Evolutionary conservation across 2,797 vertebrate species (phyloP).

Genomic region (Salarias fasciatus): DNA sequence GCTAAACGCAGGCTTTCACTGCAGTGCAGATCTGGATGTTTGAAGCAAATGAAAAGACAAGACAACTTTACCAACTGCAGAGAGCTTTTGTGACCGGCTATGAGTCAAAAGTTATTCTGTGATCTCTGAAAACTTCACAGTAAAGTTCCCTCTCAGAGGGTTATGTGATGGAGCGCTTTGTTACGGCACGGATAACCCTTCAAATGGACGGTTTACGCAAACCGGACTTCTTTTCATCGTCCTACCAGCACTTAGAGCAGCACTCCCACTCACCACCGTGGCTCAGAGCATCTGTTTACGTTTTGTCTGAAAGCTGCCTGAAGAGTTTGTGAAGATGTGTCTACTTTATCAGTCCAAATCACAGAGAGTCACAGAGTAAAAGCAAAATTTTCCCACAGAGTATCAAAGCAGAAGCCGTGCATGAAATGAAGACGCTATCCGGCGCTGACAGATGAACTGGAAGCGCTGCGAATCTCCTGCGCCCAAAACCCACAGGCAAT

Average conservation of each 20-base stretch:
- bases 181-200: background rate
- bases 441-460: constrained; percentile 4
- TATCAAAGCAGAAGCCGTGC: background rate
- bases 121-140: background rate
- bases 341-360: background rate
- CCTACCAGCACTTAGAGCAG: background rate
- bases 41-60: too few species aligned
- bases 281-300: background rate
- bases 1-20: too few species aligned
- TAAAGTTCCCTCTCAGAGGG: background rate
- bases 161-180: background rate
- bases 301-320: background rate
- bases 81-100: background rate
- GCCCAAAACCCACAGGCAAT: background rate
- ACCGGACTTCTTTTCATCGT: background rate
- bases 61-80: too few species aligned
- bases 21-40: too few species aligned
- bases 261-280: background rate
- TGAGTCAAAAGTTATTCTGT: background rate
- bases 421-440: background rate
- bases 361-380: background rate
- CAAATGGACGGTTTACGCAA: background rate
- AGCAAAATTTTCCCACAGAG: background rate
- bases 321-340: constrained; percentile 5
- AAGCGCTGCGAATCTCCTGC: background rate